Conservation (phyloP, 2,113 vertebrate species). For the Circaetus gallicus region DNA sequence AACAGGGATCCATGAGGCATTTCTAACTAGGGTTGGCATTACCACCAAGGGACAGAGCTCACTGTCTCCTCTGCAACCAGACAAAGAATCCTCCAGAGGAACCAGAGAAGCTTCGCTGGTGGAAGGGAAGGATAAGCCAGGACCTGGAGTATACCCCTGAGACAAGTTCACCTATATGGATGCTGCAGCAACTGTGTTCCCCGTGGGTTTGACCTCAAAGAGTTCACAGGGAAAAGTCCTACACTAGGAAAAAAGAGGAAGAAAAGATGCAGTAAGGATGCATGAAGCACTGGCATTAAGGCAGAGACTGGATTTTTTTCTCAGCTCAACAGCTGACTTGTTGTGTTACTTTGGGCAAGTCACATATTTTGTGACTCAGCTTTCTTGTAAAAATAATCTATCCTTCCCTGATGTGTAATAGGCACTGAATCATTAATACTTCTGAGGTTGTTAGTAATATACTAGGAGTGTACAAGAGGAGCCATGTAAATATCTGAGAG, state of each 20-base stretch:
- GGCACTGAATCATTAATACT: background rate
- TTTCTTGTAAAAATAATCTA: background rate
- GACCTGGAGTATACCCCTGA: background rate
- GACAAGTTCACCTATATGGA: background rate
- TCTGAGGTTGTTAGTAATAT: background rate
- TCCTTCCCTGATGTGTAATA: background rate
- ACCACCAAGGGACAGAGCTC: background rate
- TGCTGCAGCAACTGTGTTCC: background rate
- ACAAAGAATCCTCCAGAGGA: background rate
- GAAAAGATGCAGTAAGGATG: background rate
- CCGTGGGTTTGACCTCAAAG: background rate
- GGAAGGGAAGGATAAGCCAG: background rate
- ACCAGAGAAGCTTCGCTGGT: background rate
- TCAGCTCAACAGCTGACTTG: background rate
- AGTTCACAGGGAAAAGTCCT: background rate
- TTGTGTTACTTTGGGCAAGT: background rate
- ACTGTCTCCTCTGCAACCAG: background rate
- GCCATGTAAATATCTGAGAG: background rate
- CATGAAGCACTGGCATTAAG: background rate
- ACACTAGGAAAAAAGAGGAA: background rate
- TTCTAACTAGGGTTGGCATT: background rate
- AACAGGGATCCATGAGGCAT: background rate
- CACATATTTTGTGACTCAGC: background rate
- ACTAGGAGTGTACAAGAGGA: background rate
- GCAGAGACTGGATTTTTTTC: background rate